Evolutionary conservation across 2,888 invertebrate genomes (phyloP).

Genomic region (Blastobasis adustella): DNA sequence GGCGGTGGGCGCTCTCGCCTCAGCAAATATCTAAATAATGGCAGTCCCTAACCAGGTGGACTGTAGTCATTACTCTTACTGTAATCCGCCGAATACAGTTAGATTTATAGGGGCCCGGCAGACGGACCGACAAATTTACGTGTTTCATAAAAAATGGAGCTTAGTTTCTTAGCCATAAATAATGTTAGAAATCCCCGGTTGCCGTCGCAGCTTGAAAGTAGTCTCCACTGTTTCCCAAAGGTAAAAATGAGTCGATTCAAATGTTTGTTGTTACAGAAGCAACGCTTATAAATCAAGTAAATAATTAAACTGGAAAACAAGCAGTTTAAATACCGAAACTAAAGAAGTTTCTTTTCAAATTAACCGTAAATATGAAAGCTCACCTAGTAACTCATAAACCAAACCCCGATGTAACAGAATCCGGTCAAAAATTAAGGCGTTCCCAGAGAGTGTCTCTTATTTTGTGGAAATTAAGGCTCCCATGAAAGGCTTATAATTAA

Average conservation of each 20-base stretch:
- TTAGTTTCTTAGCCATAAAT: conserved; percentile 65
- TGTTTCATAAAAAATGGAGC: conserved; percentile 69
- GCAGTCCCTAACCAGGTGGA: conserved; percentile 68
- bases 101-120: conserved; percentile 61
- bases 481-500: conserved; percentile 71
- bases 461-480: conserved; percentile 67
- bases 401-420: conserved; percentile 49
- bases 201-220: too few species aligned
- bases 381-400: conserved; percentile 14
- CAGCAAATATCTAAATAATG: conserved; percentile 63
- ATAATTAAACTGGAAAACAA: too few species aligned
- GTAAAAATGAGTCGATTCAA: too few species aligned
- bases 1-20: conserved; percentile 24
- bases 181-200: conserved; percentile 49
- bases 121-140: conserved; percentile 68
- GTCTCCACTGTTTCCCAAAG: too few species aligned
- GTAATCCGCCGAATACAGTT: conserved; percentile 70
- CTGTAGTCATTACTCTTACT: conserved; percentile 68
- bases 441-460: conserved; percentile 44
- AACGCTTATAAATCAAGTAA: too few species aligned
- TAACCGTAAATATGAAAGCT: too few species aligned
- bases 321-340: too few species aligned
- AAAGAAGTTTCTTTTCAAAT: too few species aligned
- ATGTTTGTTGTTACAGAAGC: too few species aligned
- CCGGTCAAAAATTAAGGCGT: conserved; percentile 55